Evolutionary conservation across 1,140 invertebrate genomes (phyloP).

Genomic region (Reticulitermes speratus): DNA sequence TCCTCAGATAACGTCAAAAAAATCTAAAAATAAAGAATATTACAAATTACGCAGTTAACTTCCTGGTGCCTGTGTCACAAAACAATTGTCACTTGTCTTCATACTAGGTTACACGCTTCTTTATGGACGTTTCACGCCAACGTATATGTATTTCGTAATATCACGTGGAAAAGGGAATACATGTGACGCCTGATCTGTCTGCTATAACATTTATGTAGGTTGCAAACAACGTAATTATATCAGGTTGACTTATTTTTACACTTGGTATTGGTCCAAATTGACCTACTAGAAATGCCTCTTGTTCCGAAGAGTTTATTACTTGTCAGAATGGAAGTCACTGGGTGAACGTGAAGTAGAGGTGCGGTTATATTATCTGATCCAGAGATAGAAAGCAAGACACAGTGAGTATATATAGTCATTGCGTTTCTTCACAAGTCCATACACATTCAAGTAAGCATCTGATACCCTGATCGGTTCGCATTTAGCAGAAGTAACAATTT

Average conservation of each 20-base stretch:
- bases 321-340: not conserved
- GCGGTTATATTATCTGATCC: not conserved
- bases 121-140: not conserved
- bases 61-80: too few relatives aligned
- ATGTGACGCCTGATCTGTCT: not conserved
- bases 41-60: too few relatives aligned
- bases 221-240: not conserved
- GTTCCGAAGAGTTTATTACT: not conserved
- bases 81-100: too few relatives aligned
- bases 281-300: not conserved
- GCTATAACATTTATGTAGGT: not conserved
- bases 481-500: too few relatives aligned
- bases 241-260: not conserved
- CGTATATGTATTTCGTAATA: not conserved
- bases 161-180: not conserved
- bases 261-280: slow-evolving; percentile 4
- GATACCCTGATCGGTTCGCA: too few relatives aligned
- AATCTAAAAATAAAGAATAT: too few relatives aligned
- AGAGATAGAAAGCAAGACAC: too few relatives aligned
- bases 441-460: too few relatives aligned
- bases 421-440: too few relatives aligned
- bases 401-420: too few relatives aligned
- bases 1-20: too few relatives aligned
- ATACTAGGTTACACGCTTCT: too few relatives aligned
- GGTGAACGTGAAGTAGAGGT: not conserved